Conservation (phyloP, 1,140 invertebrate genomes). For the Bombus difficillimus region DNA sequence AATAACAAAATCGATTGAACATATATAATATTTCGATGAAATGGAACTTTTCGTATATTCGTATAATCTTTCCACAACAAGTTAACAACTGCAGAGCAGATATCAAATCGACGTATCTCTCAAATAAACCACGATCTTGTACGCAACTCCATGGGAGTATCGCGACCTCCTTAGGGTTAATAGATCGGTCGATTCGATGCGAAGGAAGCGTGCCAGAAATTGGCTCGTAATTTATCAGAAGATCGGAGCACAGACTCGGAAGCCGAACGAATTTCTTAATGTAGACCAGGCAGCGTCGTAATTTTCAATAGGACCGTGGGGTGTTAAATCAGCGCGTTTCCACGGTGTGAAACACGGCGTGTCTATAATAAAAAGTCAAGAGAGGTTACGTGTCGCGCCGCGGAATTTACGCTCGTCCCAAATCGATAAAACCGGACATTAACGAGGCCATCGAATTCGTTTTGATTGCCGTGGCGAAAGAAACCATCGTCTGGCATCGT, state of each 20-base stretch:
- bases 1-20: no score
- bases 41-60: no score
- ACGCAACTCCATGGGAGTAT: no score
- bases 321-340: constrained; percentile 54
- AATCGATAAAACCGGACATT: constrained; percentile 79
- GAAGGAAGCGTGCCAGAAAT: constrained; percentile 45
- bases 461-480: constrained; percentile 73
- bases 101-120: no score
- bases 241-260: constrained; percentile 44
- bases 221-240: constrained; percentile 59
- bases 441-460: constrained; percentile 78
- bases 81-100: no score
- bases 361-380: constrained; percentile 19
- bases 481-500: constrained; percentile 45
- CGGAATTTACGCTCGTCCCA: constrained; percentile 66
- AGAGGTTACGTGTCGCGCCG: constrained; percentile 25
- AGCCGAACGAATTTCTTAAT: constrained; percentile 65
- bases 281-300: constrained; percentile 50
- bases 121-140: no score
- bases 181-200: constrained; percentile 24
- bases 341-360: not conserved
- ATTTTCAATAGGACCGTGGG: constrained; percentile 50
- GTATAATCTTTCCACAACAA: no score
- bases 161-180: not conserved
- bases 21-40: no score